Base-by-base conservation (phyloP, 1,140 invertebrate genomes). In the Rhynchophorus ferrugineus region DNA sequence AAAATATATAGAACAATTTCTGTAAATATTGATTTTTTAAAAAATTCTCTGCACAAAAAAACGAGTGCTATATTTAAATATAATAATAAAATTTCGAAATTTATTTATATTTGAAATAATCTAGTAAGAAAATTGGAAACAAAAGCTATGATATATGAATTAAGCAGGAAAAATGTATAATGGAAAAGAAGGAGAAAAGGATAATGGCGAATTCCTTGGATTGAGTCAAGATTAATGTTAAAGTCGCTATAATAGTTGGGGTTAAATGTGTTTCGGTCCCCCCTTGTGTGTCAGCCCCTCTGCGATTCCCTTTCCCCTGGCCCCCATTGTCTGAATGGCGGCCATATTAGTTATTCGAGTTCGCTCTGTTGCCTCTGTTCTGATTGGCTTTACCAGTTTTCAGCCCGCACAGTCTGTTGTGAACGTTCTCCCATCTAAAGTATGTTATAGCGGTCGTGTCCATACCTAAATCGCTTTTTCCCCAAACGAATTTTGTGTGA, bases 351-450 rank as follows among this genome's bases (percentile, higher is more conserved):
- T 67, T 54, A 45, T 68, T 58, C 59, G 60, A 66, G 60, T 61
- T 57, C 63, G 63, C 66, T 66, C 61, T 57, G 63, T 58, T 65
- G 64, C 66, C 68, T 67, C 50, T 63, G 61, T 62, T 64, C 66
- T 68, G 67, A 71, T 69, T 69, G 69, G 68, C 68, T 69, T 67
- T 65, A 62, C 62, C 59, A 60, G 61, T 64, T 66, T 65, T 66
- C 60, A 65, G 60, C 57, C 53, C 60, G 57, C 60, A 56, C 60
- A 65, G 61, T 67, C 61, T 58, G 54, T 50, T 60, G 58, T 59
- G 58, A 58, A 58, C 58, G 62, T 61, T 61, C 58, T 57, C 55
- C 44, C 35, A 46, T 53, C 50, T 41, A 29, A 53, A 53, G 16
- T 57, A 58, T 61, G 52, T 47, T 58, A 47, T 19, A 54, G 29